These are phyloP conservation scores for Pangasius djambal DNA, from an alignment of 2,797 vertebrate genomes.

Conservation along the genomic window DNA sequence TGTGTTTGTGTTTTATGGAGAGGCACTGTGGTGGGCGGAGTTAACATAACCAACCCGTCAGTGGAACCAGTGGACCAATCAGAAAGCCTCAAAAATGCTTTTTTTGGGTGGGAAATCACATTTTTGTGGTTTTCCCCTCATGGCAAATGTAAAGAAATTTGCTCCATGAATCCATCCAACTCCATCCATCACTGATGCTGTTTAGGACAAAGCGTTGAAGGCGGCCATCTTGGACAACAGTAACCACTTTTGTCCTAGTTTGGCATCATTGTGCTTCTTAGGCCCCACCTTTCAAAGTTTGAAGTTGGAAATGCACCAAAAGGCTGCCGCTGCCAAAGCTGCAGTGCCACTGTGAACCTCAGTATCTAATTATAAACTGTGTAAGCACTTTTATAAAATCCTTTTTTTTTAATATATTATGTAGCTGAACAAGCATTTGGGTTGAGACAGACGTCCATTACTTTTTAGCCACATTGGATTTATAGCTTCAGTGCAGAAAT, in stretches of 20 bases:
- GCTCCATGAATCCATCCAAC: background rate
- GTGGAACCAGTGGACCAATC: background rate
- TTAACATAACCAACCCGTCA: background rate
- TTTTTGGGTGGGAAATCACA: background rate
- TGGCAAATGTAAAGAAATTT: background rate
- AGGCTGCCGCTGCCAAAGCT: no score
- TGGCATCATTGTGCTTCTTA: background rate
- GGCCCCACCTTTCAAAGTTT: no score
- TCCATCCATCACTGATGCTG: background rate
- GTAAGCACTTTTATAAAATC: no score
- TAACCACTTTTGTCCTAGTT: background rate
- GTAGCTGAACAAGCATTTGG: no score
- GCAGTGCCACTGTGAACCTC: no score
- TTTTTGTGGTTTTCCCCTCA: background rate
- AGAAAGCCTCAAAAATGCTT: background rate
- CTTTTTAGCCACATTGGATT: no score
- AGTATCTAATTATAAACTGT: no score
- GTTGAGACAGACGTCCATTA: no score
- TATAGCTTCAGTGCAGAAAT: no score
- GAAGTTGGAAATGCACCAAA: no score
- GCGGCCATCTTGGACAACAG: background rate
- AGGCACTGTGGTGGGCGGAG: background rate
- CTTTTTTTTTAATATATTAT: no score
- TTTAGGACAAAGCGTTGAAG: background rate
- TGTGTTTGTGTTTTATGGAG: background rate